A percentile compares a stretch with the other conserved stretches of the same genome.
Conservation (phyloP, 2,113 vertebrate genomes). For the Baryphthengus martii region DNA sequence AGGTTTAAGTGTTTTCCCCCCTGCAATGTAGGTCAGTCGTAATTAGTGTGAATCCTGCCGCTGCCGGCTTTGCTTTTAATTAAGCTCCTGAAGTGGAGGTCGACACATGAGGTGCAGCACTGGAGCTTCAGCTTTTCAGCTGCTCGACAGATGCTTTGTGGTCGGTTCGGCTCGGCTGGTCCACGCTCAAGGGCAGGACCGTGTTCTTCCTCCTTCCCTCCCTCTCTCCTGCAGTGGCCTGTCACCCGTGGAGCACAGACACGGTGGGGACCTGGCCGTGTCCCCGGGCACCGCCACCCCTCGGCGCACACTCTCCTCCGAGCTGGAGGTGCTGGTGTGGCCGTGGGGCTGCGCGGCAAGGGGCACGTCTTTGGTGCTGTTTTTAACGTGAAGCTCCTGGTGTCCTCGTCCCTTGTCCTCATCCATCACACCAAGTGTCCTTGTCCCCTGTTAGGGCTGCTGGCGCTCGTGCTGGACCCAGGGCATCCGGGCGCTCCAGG, state of each 20-base stretch:
- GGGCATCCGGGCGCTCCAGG: not conserved
- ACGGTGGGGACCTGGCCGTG: accelerated
- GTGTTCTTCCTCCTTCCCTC: not conserved
- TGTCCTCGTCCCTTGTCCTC: not conserved
- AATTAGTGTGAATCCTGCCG: conserved; percentile 38
- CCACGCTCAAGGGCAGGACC: not conserved
- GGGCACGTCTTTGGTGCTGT: not conserved
- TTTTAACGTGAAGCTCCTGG: accelerated
- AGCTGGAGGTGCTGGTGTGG: not conserved
- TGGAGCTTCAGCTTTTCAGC: not conserved
- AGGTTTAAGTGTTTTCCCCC: not conserved
- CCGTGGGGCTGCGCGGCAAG: accelerated
- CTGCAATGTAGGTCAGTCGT: conserved; percentile 10
- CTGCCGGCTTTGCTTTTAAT: not conserved
- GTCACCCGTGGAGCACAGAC: not conserved
- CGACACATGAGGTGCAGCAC: not conserved
- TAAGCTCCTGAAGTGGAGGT: conserved; percentile 5
- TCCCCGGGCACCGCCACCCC: not conserved
- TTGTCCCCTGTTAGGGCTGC: not conserved
- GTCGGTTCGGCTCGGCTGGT: not conserved
- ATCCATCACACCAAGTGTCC: not conserved
- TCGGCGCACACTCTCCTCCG: accelerated
- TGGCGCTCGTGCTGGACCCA: accelerated
- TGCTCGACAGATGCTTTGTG: not conserved
- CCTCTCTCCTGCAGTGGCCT: accelerated